Percentiles rank a stretch among this genome's conserved stretches.
phyloP scores from a whole-genome alignment of 2,113 vertebrate genomes.

The Pedionomus torquatus region DNA sequence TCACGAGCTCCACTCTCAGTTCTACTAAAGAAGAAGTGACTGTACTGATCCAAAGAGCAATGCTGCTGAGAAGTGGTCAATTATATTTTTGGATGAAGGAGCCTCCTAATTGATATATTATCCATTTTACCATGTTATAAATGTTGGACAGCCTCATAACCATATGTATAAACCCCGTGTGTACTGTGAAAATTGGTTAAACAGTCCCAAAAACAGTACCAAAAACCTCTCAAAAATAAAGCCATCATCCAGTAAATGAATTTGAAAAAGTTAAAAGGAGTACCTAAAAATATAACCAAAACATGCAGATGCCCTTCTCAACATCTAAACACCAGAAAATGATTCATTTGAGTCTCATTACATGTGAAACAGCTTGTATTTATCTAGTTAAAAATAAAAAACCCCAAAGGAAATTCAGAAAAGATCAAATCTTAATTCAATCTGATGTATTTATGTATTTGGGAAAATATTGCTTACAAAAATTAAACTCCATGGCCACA shows the following conservation, averaged over 20 bases:
- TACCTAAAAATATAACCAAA: not conserved
- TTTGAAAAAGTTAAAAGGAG: not conserved
- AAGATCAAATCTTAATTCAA: not conserved
- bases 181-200: not conserved
- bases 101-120: not conserved
- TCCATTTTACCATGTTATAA: not conserved
- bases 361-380: not conserved
- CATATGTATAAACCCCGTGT: not conserved
- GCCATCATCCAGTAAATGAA: not conserved
- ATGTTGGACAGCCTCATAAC: not conserved
- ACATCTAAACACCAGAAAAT: not conserved
- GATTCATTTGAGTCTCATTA: not conserved
- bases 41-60: not conserved
- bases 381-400: not conserved
- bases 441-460: not conserved
- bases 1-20: accelerated
- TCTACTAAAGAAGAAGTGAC: not conserved
- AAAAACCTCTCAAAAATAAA: not conserved
- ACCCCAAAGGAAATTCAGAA: not conserved
- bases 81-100: not conserved
- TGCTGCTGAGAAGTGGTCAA: not conserved
- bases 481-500: not conserved
- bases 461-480: not conserved
- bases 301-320: not conserved
- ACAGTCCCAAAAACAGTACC: not conserved